Evolutionary conservation across 2,888 invertebrate species (phyloP), one percentile per base, ranked within the genome.

Genomic region (Lochmaea capreae): DNA sequence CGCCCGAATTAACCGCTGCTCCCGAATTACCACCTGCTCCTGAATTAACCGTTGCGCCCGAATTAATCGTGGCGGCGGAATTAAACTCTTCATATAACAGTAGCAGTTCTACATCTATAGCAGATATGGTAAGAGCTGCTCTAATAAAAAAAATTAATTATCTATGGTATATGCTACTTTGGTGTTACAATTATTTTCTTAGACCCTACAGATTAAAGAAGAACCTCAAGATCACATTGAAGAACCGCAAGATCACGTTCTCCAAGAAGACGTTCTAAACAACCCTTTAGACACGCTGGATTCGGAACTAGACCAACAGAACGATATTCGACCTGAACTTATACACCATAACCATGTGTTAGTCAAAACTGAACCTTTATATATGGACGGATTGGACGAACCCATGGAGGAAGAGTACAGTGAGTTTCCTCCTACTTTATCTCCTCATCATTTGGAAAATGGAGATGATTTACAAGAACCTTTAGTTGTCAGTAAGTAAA

Each of bases 201-300:
- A 86, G 86, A 81, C 69, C 42, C 73, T 86, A 18, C 83, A 83
- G 73, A 84, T 86, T 42, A 86, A 86, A 78, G 83, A 84, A 70
- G 86, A 85, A 79, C 83, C 83, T 0, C 58, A 75, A 8, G 80
- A 77, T 42, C 70, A 77, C 14, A 72, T 67, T 18, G 72, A 75
- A 52, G 57, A 39, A 14, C 59, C 73, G 67, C 22, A 66, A 57
- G 57, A 26, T 59, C 26, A 58, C 8, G 16, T 16, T 10, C 52
- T n/a, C 9, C 52, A 54, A 16, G 52, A 54, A 16, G 18, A 54
- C 3, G n/a, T 54, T 54, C 8, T 54, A 5, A 54, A 18, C 52
- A 16, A 54, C 33, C 33, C n/a, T 46, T 2, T 59, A 18, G 61
- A 61, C 18, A 62, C n/a, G n/a, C 16, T 39, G 11, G 18, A 18